Evolutionary conservation across 1,140 invertebrate genomes (phyloP), one percentile per base, ranked within the genome.

Genomic region (Dermatophagoides farinae): DNA sequence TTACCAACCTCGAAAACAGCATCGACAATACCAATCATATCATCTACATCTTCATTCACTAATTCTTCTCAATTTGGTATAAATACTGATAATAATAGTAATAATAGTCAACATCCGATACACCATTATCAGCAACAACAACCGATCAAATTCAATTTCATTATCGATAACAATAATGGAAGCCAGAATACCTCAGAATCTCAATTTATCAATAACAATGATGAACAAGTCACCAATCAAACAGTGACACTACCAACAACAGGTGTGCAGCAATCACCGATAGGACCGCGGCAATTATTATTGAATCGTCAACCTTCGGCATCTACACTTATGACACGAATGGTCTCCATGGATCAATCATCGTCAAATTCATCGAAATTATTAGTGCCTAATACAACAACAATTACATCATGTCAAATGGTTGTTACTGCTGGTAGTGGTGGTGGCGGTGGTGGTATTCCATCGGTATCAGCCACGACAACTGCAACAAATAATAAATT

Each of bases 71-170:
- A 18, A 20, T 23, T 23, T 8, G n/a, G 22, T 47, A 18, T 23
- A 47, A 18, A 47, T 47, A 18, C 2, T 23, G 6, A 23, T 23
- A 18, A 47, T 47, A 20, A 47, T 23, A 47, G 18, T 6, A 23
- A 9, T 47, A 18, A 47, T 47, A 18, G 18, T 50, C 47, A 50
- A 50, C 20, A 22, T 1, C 20, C 11, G 18, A 25, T 20, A 6
- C 47, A 50, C 12, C 53, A 44, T 38, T 11, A 55, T 18, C 53
- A 55, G 11, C 53, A 55, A 39, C 53, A 55, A 38, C 51, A 53
- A 16, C 23, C 1, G 51, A 31, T 25, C 51, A 16, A 53, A 53
- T 53, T 25, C 11, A 53, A n/a, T 25, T n/a, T n/a, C 5, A 39
- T 38, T 14, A 53, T 53, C 51, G 20, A n/a, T n/a, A 25, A 53